Conservation (phyloP, 2,797 vertebrate species). For the Silurus aristotelis region DNA sequence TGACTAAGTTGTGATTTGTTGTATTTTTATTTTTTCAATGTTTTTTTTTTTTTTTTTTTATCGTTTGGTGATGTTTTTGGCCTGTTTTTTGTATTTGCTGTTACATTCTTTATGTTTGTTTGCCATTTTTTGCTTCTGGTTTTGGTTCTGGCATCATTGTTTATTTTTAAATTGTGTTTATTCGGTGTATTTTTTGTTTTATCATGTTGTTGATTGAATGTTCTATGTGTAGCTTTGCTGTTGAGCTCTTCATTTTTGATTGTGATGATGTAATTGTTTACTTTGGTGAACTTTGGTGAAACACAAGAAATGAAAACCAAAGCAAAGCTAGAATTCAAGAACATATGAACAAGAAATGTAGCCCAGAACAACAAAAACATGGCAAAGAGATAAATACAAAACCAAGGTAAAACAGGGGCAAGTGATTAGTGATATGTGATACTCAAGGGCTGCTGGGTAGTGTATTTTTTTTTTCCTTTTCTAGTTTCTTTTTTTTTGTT, state of each 20-base stretch:
- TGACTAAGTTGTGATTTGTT: not conserved
- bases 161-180: not conserved
- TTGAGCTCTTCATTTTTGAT: not conserved
- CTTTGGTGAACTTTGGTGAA: no score
- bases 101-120: not conserved
- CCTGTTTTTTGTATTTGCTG: not conserved
- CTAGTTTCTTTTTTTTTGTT: not conserved
- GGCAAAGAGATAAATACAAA: no score
- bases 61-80: not conserved
- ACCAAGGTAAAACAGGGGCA: no score
- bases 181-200: not conserved
- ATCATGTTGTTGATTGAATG: not conserved
- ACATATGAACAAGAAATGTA: no score
- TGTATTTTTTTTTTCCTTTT: not conserved
- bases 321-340: no score
- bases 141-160: not conserved
- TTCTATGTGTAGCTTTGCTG: not conserved
- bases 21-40: not conserved
- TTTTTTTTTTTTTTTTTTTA: not conserved
- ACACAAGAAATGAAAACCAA: no score
- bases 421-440: no score
- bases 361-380: no score
- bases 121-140: not conserved
- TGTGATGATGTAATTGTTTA: not conserved
- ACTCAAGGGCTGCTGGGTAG: no score